A percentile compares a stretch with the other conserved stretches of the same genome.
These are phyloP conservation scores for Nematostella vectensis DNA, from an alignment of 92 coral and sea anemone species.

Conservation along the genomic window DNA sequence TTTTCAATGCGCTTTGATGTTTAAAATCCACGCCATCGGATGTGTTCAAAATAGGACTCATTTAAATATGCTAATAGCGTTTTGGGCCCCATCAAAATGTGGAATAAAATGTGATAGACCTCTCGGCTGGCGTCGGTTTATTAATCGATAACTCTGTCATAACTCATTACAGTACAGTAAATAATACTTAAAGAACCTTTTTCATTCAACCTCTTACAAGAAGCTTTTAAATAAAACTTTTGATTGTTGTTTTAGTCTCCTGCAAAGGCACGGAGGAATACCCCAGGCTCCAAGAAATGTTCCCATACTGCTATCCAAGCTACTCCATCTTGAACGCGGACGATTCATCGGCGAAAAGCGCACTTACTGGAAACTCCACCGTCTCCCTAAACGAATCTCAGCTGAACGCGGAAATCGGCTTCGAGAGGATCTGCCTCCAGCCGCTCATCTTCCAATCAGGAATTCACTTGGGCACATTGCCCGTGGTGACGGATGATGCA, in stretches of 20 bases:
- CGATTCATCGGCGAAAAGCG: slow-evolving; percentile 9
- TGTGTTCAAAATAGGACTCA: too few relatives aligned
- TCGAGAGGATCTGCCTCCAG: slow-evolving; percentile 28
- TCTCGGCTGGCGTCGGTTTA: too few relatives aligned
- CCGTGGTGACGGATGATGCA: slow-evolving; percentile 31
- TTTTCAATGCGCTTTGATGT: too few relatives aligned
- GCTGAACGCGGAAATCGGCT: slow-evolving; percentile 1
- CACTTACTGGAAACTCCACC: slow-evolving; percentile 1
- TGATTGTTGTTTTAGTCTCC: slow-evolving; percentile 24
- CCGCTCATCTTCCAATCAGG: slow-evolving; percentile 52
- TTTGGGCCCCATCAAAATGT: too few relatives aligned
- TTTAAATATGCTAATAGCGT: too few relatives aligned
- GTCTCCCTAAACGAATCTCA: slow-evolving; percentile 5
- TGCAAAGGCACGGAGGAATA: slow-evolving; percentile 21
- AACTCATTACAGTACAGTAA: too few relatives aligned
- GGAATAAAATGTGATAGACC: too few relatives aligned
- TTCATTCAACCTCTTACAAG: too few relatives aligned
- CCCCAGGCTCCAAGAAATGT: slow-evolving; percentile 26
- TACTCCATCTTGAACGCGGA: slow-evolving; percentile 6
- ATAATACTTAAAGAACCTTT: too few relatives aligned
- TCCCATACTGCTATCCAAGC: slow-evolving; percentile 36
- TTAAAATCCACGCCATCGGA: too few relatives aligned
- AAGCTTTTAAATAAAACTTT: too few relatives aligned
- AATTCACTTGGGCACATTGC: slow-evolving; percentile 37
- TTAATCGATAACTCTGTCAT: too few relatives aligned